A percentile compares a stretch with the other conserved stretches of the same genome.
phyloP scores from a whole-genome alignment of 2,888 invertebrate genomes.

The Tubulanus polymorphus region DNA sequence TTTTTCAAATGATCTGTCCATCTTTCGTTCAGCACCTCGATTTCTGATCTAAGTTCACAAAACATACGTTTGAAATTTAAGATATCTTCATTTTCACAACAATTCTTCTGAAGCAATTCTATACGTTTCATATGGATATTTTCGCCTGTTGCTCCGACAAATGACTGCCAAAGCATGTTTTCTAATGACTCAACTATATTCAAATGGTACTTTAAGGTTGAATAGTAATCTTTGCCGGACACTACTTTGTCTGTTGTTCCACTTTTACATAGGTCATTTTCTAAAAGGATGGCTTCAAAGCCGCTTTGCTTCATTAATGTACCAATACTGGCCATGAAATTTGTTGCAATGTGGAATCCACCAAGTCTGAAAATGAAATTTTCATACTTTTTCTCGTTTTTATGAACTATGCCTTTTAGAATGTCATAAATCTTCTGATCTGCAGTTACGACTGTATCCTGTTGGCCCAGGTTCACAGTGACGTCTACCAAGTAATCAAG shows the following conservation, averaged over 20 bases:
- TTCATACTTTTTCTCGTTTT: background rate
- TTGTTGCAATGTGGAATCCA: background rate
- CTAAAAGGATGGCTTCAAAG: background rate
- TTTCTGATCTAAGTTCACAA: no score
- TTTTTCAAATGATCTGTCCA: no score
- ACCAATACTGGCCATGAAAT: background rate
- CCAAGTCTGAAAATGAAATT: background rate
- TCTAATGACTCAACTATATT: no score
- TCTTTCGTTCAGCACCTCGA: no score
- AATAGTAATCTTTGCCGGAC: background rate
- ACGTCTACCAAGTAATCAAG: background rate
- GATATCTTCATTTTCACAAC: no score
- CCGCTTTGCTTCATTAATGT: background rate
- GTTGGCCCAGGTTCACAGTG: background rate
- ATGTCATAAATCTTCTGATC: background rate
- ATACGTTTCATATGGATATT: no score
- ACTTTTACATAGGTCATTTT: background rate
- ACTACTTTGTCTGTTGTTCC: background rate
- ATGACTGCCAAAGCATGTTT: no score
- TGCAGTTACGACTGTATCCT: background rate
- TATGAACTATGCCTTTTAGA: background rate
- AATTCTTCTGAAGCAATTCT: no score
- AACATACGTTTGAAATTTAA: no score
- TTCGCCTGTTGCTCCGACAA: no score
- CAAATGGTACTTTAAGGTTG: no score